Percentiles rank a stretch among this genome's conserved stretches.
These are phyloP conservation scores for Acrobasis repandana DNA, from an alignment of 2,888 invertebrate species.

Conservation along the genomic window DNA sequence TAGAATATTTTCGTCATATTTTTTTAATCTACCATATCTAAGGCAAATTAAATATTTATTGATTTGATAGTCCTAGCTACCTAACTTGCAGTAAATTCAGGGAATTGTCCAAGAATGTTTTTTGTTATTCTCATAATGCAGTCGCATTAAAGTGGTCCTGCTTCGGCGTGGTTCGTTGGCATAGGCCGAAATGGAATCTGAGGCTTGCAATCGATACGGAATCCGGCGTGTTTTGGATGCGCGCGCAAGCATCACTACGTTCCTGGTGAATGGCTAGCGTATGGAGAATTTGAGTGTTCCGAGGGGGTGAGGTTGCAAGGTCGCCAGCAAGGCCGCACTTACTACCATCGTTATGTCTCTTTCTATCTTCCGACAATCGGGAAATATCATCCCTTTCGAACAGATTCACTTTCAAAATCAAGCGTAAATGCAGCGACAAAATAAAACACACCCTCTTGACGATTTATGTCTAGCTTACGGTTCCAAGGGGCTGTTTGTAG, in stretches of 20 bases:
- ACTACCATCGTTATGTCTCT: conserved; percentile 64
- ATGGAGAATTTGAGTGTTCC: conserved; percentile 58
- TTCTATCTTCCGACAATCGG: conserved; percentile 37
- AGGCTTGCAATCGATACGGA: conserved; percentile 66
- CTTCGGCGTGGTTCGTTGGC: conserved; percentile 42
- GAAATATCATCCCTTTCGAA: conserved; percentile 45
- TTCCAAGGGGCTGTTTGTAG: conserved; percentile 34
- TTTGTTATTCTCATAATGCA: conserved; percentile 31
- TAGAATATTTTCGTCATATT: not conserved
- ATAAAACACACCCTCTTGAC: conserved; percentile 57
- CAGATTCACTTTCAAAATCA: conserved; percentile 63
- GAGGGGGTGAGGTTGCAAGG: conserved; percentile 67
- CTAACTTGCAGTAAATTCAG: not conserved
- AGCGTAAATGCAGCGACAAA: conserved; percentile 63
- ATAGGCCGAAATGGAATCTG: conserved; percentile 55
- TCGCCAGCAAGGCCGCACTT: conserved; percentile 70
- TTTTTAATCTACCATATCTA: not conserved
- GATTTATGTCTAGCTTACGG: conserved; percentile 50
- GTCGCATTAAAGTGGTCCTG: conserved; percentile 38
- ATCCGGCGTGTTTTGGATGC: conserved; percentile 59
- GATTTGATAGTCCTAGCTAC: not conserved
- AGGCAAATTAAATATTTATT: not conserved
- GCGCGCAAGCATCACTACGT: conserved; percentile 67
- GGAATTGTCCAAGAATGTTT: not conserved
- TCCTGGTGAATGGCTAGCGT: conserved; percentile 73